Conservation (phyloP, 2,113 vertebrate species). For the Mirounga angustirostris region DNA sequence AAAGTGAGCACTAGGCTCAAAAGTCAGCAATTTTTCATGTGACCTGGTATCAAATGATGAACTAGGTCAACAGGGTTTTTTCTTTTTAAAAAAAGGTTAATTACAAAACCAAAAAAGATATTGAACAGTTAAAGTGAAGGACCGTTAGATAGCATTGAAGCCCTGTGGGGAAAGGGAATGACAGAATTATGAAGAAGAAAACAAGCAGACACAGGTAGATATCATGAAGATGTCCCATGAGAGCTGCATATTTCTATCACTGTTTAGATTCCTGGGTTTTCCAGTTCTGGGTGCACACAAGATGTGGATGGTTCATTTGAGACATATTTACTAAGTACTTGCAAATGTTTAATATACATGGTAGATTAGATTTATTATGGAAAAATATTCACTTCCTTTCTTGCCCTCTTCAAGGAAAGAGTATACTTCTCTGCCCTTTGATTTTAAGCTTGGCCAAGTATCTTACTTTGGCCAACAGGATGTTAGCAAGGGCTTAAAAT, state of each 20-base stretch:
- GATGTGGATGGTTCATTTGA: not conserved
- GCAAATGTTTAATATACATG: not conserved
- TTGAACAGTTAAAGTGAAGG: slow-evolving; percentile 4
- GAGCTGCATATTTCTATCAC: not conserved
- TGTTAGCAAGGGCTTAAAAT: not conserved
- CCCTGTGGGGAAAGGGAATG: not conserved
- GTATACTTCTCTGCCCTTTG: not conserved
- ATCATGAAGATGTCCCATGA: not conserved
- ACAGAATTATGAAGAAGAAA: not conserved
- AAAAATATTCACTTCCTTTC: not conserved
- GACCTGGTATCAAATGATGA: not conserved
- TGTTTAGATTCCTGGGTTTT: not conserved
- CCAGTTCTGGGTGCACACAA: not conserved
- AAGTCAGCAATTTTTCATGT: not conserved
- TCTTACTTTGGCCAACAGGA: not conserved
- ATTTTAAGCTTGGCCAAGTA: not conserved
- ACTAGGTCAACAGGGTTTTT: not conserved
- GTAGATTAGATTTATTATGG: not conserved
- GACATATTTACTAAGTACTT: not conserved
- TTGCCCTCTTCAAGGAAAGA: not conserved
- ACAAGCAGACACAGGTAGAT: not conserved
- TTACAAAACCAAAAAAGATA: slow-evolving; percentile 5
- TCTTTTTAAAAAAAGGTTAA: slow-evolving; percentile 19
- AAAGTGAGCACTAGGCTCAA: not conserved
- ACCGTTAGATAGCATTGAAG: not conserved